These are phyloP conservation scores for Microctenopoma stevenorrisi DNA, from an alignment of 2,797 vertebrate species.

Conservation along the genomic window DNA sequence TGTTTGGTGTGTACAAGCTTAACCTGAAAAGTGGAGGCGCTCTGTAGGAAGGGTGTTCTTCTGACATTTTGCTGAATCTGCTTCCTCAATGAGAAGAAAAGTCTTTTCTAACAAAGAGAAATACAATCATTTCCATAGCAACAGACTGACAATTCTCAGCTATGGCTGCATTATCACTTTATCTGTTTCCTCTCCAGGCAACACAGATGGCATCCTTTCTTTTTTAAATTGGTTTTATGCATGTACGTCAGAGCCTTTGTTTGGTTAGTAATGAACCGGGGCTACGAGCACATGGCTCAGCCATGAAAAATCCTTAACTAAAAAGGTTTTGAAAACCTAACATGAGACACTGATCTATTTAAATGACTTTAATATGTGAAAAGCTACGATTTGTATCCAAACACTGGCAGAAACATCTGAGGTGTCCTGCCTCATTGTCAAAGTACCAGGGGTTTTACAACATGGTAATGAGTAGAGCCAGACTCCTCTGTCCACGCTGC, in stretches of 20 bases:
- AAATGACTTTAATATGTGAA: background rate
- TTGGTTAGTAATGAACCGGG: slow-evolving; percentile 34
- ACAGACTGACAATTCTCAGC: slow-evolving; percentile 7
- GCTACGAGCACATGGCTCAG: slow-evolving; percentile 5
- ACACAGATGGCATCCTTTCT: slow-evolving; percentile 68
- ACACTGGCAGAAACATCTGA: background rate
- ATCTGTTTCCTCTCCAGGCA: slow-evolving; percentile 75
- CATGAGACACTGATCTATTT: background rate
- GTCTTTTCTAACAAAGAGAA: background rate
- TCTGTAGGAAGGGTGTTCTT: too few species aligned
- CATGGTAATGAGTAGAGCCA: slow-evolving; percentile 76
- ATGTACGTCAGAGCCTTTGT: slow-evolving; percentile 63
- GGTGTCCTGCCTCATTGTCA: slow-evolving; percentile 38
- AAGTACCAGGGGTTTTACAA: slow-evolving; percentile 64
- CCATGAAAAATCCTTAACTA: background rate
- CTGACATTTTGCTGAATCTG: background rate
- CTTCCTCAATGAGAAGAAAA: background rate
- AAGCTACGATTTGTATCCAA: background rate
- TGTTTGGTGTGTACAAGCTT: background rate
- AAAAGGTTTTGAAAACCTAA: background rate
- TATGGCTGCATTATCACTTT: slow-evolving; percentile 29
- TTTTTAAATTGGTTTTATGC: slow-evolving; percentile 34
- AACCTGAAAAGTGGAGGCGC: background rate
- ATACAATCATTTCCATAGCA: slow-evolving; percentile 30
- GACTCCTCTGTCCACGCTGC: slow-evolving; percentile 61